Conservation (phyloP, 64 coral and sea anemone genomes). For the Stichodactyla mertensii region DNA sequence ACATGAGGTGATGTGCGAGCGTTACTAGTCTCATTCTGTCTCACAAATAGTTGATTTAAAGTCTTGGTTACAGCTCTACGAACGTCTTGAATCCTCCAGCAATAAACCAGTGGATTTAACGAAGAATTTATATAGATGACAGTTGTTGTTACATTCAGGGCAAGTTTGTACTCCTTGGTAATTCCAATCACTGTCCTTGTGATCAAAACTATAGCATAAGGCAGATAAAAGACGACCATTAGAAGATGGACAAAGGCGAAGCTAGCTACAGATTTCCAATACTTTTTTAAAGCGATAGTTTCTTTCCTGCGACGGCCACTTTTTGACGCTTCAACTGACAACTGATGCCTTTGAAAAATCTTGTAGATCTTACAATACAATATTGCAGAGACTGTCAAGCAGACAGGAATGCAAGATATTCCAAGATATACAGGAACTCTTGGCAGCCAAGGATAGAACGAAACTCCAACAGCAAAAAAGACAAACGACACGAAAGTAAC, state of each 20-base stretch:
- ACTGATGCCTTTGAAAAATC: constrained; percentile 2
- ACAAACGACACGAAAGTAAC: background rate
- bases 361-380: constrained; percentile 4
- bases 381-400: background rate
- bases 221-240: background rate
- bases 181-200: background rate
- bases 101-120: background rate
- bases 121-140: constrained; percentile 17
- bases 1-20: too few relatives aligned
- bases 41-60: background rate
- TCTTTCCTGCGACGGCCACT: background rate
- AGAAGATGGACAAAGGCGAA: background rate
- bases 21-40: background rate
- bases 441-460: constrained; percentile 11
- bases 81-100: background rate
- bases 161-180: constrained; percentile 22
- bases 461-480: background rate
- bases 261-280: constrained; percentile 5
- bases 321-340: background rate
- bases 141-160: background rate
- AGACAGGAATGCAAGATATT: background rate
- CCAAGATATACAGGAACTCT: constrained; percentile 9
- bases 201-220: background rate
- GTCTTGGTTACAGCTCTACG: background rate
- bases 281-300: background rate